phyloP scores from a whole-genome alignment of 2,797 vertebrate genomes.

The Poeciliopsis presidionis region DNA sequence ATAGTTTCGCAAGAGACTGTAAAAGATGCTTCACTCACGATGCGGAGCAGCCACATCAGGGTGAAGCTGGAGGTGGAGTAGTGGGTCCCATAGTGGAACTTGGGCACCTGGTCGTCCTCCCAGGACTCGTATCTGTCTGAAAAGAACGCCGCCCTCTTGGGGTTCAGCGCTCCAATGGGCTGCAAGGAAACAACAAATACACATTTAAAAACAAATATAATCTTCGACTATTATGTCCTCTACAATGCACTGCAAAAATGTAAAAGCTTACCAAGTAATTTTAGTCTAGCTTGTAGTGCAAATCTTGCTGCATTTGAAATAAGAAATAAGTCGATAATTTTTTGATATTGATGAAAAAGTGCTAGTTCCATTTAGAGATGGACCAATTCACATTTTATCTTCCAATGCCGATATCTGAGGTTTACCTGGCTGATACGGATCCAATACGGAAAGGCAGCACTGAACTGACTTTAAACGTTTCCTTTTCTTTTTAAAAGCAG shows the following conservation, averaged over 20 bases:
- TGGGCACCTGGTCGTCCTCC: conserved; percentile 98
- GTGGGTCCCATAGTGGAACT: conserved; percentile 98
- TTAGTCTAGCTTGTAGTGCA: too few relatives aligned
- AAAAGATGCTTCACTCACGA: conserved; percentile 82
- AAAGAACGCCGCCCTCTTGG: conserved; percentile 96
- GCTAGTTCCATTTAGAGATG: too few relatives aligned
- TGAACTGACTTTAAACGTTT: too few relatives aligned
- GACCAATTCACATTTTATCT: too few relatives aligned
- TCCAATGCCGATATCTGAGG: too few relatives aligned
- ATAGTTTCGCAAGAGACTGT: not conserved
- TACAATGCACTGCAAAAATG: not conserved
- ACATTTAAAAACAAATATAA: conserved; percentile 4
- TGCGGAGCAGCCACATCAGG: conserved; percentile 93
- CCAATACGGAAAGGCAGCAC: too few relatives aligned
- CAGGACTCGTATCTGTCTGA: conserved; percentile 92
- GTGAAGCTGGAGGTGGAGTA: conserved; percentile 97
- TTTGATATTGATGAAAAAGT: too few relatives aligned
- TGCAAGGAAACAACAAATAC: conserved; percentile 60
- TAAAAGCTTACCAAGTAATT: too few relatives aligned
- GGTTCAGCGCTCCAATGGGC: conserved; percentile 96
- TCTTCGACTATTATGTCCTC: not conserved
- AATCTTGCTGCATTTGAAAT: too few relatives aligned
- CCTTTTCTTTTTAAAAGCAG: too few relatives aligned
- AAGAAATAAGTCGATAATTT: too few relatives aligned
- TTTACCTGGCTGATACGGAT: too few relatives aligned